Evolutionary conservation across 2,113 vertebrate species (phyloP).

Genomic region (Bungarus multicinctus): DNA sequence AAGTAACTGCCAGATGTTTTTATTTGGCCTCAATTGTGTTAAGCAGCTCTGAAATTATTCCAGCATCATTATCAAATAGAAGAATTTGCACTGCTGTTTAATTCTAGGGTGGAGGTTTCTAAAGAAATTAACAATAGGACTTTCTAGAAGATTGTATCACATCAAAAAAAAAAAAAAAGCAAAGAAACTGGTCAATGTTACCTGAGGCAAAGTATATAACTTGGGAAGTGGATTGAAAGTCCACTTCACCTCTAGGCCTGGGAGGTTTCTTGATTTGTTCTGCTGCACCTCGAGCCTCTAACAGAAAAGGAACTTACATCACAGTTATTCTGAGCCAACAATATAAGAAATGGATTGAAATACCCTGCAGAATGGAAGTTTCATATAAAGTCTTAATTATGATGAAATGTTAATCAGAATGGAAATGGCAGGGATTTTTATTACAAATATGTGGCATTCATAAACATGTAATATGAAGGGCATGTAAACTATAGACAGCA

Average conservation of each 20-base stretch:
- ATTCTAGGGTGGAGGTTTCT: neutral
- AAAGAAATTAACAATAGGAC: rapidly evolving
- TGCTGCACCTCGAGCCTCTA: neutral
- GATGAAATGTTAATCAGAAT: neutral
- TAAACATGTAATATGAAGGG: neutral
- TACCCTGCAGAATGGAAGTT: neutral
- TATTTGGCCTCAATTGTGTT: neutral
- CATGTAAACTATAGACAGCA: neutral
- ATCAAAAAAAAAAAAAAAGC: neutral
- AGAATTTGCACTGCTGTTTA: neutral
- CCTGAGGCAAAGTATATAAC: neutral
- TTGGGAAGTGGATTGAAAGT: neutral
- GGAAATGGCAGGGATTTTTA: neutral
- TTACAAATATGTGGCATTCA: neutral
- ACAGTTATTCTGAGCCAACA: neutral
- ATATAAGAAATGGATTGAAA: neutral
- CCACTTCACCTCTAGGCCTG: neutral
- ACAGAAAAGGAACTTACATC: neutral
- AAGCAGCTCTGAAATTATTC: neutral
- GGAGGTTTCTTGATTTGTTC: neutral
- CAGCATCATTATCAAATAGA: neutral
- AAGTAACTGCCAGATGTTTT: neutral
- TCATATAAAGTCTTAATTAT: neutral
- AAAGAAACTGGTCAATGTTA: rapidly evolving
- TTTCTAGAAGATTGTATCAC: neutral